Base-by-base conservation (phyloP, 2,888 invertebrate species). In the Perizoma flavofasciatum region DNA sequence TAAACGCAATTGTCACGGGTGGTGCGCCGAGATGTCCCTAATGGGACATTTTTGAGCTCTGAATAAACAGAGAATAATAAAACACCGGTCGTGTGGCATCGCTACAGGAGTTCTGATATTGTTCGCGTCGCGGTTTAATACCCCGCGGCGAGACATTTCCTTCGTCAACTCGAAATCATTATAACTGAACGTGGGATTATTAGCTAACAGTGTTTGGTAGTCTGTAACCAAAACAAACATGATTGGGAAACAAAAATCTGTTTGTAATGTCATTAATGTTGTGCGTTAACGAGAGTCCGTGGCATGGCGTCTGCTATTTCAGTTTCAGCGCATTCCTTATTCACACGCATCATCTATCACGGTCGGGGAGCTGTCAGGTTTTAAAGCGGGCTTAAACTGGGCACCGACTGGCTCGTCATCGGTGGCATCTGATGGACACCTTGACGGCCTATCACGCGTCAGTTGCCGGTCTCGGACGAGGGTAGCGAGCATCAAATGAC, bases 81-180 rank as follows among this genome's bases (percentile, higher is more conserved):
- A 86, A 83, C 80, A 79, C 74, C 72, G 72, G 89, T 82, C 90
- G 88, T 85, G 89, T 88, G 91, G 78, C 87, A 78, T 79, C 88
- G 72, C 90, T 75, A 82, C 88, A 82, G 89, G 91, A 83, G 86
- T 79, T 80, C 85, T 81, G 79, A 88, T 88, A 86, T 84, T 82
- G 80, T 83, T 72, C 74, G 75, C 71, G 57, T 65, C 67, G 75
- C 70, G 79, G 72, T 75, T 71, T 72, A 75, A 72, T 77, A 78
- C 75, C 81, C 79, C 79, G 80, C 83, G 68, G 82, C 68, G 72
- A 75, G 71, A 71, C 67, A 68, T 67, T 70, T 74, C 70, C 81
- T 83, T 78, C 75, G 79, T 77, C 73, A 74, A 80, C 77, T 81
- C 81, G 80, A 85, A 81, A 73, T 73, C 64, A 71, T 73, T 83